Evolutionary conservation across 2,888 invertebrate genomes (phyloP).

Genomic region (Phrixothrix hirtus): DNA sequence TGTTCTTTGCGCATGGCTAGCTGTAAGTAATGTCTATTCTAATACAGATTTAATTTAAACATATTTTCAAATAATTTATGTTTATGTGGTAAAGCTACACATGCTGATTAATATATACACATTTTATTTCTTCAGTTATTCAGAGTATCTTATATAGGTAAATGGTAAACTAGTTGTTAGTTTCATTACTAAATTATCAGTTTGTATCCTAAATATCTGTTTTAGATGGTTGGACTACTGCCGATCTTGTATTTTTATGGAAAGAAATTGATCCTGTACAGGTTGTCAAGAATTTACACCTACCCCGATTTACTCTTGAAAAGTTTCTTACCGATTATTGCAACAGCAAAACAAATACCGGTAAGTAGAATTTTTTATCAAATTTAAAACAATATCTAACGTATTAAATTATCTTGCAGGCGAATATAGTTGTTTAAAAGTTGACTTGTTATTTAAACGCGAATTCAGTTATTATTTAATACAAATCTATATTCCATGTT

Average conservation of each 20-base stretch:
- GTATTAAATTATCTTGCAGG: constrained; percentile 65
- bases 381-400: too few relatives aligned
- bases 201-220: background rate
- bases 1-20: constrained; percentile 96
- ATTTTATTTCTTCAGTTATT: too few relatives aligned
- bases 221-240: constrained; percentile 96
- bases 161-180: too few relatives aligned
- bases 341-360: constrained; percentile 95
- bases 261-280: constrained; percentile 95
- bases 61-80: too few relatives aligned
- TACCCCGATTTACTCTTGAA: constrained; percentile 92
- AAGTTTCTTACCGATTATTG: constrained; percentile 95
- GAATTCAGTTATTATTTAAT: constrained; percentile 99
- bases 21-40: constrained; percentile 78
- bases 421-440: constrained; percentile 97
- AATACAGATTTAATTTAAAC: too few relatives aligned
- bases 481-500: constrained; percentile 99
- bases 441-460: constrained; percentile 93
- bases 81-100: constrained; percentile 31
- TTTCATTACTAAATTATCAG: too few relatives aligned
- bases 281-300: constrained; percentile 90
- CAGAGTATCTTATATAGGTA: too few relatives aligned
- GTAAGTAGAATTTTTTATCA: too few relatives aligned
- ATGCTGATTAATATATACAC: constrained; percentile 4
- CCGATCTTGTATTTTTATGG: constrained; percentile 95